phyloP scores from a whole-genome alignment of 2,888 invertebrate genomes.

The Cyrtodaria siliqua region DNA sequence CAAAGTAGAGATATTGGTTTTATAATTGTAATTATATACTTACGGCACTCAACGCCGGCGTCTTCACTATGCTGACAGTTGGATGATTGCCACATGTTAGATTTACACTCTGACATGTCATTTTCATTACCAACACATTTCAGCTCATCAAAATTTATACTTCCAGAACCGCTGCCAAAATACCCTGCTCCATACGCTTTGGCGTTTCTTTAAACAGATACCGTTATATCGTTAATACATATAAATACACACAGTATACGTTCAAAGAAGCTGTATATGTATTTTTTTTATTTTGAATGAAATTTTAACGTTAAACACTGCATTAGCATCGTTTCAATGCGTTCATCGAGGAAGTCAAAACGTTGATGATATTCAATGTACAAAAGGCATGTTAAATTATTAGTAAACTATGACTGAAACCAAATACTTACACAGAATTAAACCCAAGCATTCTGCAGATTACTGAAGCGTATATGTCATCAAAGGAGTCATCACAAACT shows the following conservation, averaged over 20 bases:
- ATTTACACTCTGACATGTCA: constrained; percentile 33
- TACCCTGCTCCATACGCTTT: constrained; percentile 2
- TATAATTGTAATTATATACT: no score
- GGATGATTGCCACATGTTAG: constrained; percentile 20
- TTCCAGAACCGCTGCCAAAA: constrained; percentile 19
- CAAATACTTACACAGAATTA: constrained; percentile 21
- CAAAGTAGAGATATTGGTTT: no score
- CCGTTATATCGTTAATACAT: no score
- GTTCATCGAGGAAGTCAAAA: no score
- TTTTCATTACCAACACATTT: constrained; percentile 16
- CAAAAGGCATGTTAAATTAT: no score
- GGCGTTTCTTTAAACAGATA: no score
- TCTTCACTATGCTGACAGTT: constrained; percentile 14
- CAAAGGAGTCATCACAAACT: constrained; percentile 32
- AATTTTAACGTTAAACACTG: no score
- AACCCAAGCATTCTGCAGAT: constrained; percentile 26
- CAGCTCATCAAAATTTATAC: constrained; percentile 14
- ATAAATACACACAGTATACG: no score
- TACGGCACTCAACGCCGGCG: constrained; percentile 32
- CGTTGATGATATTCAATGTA: neutral
- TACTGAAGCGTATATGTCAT: constrained; percentile 18
- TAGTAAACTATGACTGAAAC: no score
- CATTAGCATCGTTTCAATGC: no score
- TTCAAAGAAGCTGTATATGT: no score
- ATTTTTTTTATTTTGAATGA: no score